Evolutionary conservation across 2,113 vertebrate genomes (phyloP), one percentile per base, ranked within the genome.

Genomic region (Anhinga rufa): DNA sequence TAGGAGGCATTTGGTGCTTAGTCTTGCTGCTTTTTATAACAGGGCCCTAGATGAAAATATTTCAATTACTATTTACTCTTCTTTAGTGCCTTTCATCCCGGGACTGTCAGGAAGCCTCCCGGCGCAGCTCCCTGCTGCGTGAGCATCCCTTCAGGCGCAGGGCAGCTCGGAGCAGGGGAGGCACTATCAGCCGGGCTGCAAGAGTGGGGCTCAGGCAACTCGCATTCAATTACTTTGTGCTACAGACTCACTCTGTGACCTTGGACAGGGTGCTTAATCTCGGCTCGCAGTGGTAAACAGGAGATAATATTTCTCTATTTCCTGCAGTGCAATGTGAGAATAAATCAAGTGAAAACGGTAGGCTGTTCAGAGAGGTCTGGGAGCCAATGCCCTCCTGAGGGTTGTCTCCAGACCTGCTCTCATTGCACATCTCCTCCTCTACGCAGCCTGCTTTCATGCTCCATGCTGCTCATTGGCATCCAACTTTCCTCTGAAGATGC

Each of bases 241-340:
- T 79, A 8, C 87, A 69, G 66, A 2, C 62, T 54, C 31, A 2
- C 79, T 76, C 49, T 0, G 24, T 92, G 96, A 95, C 96, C 96
- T 96, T 96, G 96, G 52, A 26, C 38, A 44, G 68, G 82, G 68
- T 29, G 3, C 86, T 95, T 83, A 21, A 71, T 80, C 92, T 82
- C 71, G 2, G 26, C 88, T 69, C 75, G 2, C 68, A 10, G 52
- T 51, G 80, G 93, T 86, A 40, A 86, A 82, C 89, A 82, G 91
- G 18, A 95, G 93, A 95, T 87, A 76, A 85, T 89, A 89, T 87
- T 93, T 91, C 95, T 91, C 91, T 57, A 26, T 95, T 96, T 94
- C 93, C 93, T 89, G 94, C 93, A 42, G 74, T n/a, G 89, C 93
- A 76, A 65, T 32, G 87, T 61, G 93, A 79, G 85, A 91, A 94